These are phyloP conservation scores for Entomobrya proxima DNA, from an alignment of 2,888 invertebrate genomes.

Conservation along the genomic window DNA sequence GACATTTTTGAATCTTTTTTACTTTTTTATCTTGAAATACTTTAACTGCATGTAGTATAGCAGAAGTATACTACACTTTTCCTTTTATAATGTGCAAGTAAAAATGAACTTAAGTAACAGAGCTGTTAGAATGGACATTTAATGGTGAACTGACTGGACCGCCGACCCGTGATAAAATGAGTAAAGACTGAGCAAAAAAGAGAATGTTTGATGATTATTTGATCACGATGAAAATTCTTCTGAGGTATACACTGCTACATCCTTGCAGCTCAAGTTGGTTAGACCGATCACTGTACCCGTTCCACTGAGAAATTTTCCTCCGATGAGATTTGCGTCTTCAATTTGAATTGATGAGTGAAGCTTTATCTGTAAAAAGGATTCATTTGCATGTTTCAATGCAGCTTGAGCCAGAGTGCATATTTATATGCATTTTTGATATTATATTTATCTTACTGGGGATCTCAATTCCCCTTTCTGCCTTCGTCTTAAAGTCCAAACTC, in stretches of 20 bases:
- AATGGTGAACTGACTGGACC: no score
- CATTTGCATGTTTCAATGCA: not conserved
- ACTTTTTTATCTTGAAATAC: no score
- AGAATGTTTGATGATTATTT: no score
- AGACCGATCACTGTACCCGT: conserved; percentile 67
- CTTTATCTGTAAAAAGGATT: conserved; percentile 52
- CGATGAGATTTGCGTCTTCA: conserved; percentile 72
- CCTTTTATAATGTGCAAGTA: no score
- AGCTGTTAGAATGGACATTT: no score
- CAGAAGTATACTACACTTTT: no score
- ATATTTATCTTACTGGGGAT: conserved; percentile 42
- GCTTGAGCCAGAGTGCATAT: not conserved
- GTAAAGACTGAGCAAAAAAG: no score
- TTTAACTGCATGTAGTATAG: no score
- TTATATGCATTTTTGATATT: not conserved
- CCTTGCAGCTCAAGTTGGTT: conserved; percentile 66
- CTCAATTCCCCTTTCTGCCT: conserved; percentile 58
- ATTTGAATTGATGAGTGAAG: conserved; percentile 68
- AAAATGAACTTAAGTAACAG: no score
- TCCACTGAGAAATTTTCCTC: conserved; percentile 70
- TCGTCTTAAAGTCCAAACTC: conserved; percentile 68
- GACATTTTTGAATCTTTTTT: not conserved
- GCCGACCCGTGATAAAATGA: no score
- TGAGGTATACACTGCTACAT: conserved; percentile 63
- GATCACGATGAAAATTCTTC: not conserved